These are phyloP conservation scores for Euplexia lucipara DNA, from an alignment of 2,888 invertebrate genomes.

Conservation along the genomic window DNA sequence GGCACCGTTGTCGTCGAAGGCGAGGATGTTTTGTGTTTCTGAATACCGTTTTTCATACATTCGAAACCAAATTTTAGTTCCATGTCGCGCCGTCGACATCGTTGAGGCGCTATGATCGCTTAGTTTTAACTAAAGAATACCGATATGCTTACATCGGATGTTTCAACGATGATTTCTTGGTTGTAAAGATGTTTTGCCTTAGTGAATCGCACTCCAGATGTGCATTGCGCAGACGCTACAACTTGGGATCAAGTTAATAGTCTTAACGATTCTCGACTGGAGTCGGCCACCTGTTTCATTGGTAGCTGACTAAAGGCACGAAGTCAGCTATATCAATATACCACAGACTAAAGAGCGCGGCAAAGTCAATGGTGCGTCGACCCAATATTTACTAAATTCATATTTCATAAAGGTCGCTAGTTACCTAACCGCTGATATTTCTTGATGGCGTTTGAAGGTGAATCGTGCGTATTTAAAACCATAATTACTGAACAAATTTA, in stretches of 20 bases:
- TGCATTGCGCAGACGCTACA: background rate
- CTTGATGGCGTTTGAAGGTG: constrained; percentile 54
- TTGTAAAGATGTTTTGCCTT: too few species aligned
- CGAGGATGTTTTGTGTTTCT: too few species aligned
- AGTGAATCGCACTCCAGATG: too few species aligned
- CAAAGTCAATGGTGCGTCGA: constrained; percentile 67
- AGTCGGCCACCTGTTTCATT: constrained; percentile 48
- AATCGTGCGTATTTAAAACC: constrained; percentile 41
- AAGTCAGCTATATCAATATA: constrained; percentile 45
- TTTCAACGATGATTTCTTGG: too few species aligned
- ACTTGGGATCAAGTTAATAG: constrained; percentile 16
- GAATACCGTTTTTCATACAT: too few species aligned
- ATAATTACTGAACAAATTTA: constrained; percentile 39
- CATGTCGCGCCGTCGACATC: too few species aligned
- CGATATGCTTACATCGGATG: too few species aligned
- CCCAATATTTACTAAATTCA: constrained; percentile 63
- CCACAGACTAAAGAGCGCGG: constrained; percentile 34
- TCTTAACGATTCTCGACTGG: constrained; percentile 8
- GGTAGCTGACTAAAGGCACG: constrained; percentile 14
- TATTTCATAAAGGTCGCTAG: constrained; percentile 64
- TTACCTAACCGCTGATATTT: constrained; percentile 54
- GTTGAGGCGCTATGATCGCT: too few species aligned
- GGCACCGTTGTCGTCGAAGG: too few species aligned
- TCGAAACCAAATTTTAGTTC: too few species aligned
- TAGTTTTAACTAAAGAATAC: too few species aligned